Evolutionary conservation across 2,888 invertebrate genomes (phyloP).

Genomic region (Xestoiulus laeticollis): DNA sequence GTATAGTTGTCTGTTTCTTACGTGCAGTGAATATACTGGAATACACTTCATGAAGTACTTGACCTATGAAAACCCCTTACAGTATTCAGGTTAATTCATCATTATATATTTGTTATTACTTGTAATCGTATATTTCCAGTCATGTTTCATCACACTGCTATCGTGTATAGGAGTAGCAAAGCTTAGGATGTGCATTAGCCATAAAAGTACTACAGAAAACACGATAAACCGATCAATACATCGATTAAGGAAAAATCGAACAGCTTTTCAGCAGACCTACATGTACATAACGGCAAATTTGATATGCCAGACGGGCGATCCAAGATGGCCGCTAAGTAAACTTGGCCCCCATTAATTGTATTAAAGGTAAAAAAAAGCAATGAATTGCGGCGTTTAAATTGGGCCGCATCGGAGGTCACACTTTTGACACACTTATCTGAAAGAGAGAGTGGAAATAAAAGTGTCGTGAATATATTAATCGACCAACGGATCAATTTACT

Average conservation of each 20-base stretch:
- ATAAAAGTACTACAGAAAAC: too few species aligned
- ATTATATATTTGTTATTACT: too few species aligned
- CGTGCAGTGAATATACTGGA: too few species aligned
- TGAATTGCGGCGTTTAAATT: neutral
- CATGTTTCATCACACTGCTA: too few species aligned
- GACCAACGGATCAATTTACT: neutral
- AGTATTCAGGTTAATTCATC: too few species aligned
- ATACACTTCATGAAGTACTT: too few species aligned
- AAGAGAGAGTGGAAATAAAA: neutral
- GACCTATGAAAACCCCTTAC: too few species aligned
- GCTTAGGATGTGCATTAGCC: too few species aligned
- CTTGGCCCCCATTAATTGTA: conserved; percentile 9
- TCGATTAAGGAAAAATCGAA: neutral
- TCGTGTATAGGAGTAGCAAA: too few species aligned
- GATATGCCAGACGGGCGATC: neutral
- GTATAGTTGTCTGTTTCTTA: too few species aligned
- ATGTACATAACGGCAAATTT: neutral
- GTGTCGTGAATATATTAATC: neutral
- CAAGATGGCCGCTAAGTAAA: neutral
- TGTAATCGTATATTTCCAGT: too few species aligned
- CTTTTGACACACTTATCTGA: neutral
- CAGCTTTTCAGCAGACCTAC: neutral
- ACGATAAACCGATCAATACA: neutral
- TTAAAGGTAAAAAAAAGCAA: neutral
- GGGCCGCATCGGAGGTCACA: neutral